Base-by-base conservation (phyloP, 2,888 invertebrate species). In the Morpho achilles region DNA sequence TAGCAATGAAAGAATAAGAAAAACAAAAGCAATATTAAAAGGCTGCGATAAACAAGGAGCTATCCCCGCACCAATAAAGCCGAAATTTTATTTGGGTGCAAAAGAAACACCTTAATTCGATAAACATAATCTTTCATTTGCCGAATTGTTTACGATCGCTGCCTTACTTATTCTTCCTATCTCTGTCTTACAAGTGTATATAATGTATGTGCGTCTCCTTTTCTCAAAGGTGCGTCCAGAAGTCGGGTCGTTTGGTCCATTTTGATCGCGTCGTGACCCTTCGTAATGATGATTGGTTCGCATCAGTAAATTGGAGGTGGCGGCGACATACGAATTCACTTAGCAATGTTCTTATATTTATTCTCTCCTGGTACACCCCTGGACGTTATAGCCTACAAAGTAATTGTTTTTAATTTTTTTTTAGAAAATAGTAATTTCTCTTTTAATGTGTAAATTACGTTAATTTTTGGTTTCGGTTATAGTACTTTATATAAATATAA, bases 61-160 rank as follows among this genome's bases (percentile, higher is more conserved):
- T 82, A 84, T 79, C 69, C 72, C 71, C 67, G 64, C 64, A 66
- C 64, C 65, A 74, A 85, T 87, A 87, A 87, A 87, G 69, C 77
- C 73, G 74, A 77, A 76, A 80, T 80, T 86, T 88, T 87, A 88
- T 87, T 82, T 78, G 71, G 75, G 65, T 62, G 65, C 74, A 68
- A 73, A 69, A 74, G 72, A 66, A 79, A 80, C 87, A 88, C 89
- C 88, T 88, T 84, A 77, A 79, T 79, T 81, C 88, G 82, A 87
- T 88, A 82, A 85, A 87, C 88, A 87, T 89, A 88, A 88, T 88
- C 87, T 88, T 87, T 87, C 86, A 88, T 89, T 88, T 87, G 79
- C 75, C 72, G 68, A 77, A 82, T 82, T 84, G 78, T 89, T 86
- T 87, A 88, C 80, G 79, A 77, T 67, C 68, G 65, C 67, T 71